A percentile compares a stretch with the other conserved stretches of the same genome.
These are phyloP conservation scores for Meloidogyne floridensis DNA, from an alignment of 1,140 invertebrate genomes.

Conservation along the genomic window DNA sequence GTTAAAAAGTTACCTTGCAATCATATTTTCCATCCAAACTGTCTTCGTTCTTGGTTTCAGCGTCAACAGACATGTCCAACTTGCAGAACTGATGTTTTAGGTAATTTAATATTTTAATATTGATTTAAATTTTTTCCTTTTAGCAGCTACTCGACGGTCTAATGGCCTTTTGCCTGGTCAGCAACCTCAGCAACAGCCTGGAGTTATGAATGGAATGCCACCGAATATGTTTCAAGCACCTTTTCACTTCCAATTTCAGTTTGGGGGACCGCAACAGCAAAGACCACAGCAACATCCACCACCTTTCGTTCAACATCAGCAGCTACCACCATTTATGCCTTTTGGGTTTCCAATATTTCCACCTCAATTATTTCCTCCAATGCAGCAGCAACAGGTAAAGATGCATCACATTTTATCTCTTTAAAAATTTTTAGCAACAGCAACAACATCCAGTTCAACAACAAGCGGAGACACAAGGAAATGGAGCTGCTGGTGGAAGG, in stretches of 20 bases:
- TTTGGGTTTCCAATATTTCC: constrained; percentile 5
- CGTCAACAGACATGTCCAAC: constrained; percentile 99
- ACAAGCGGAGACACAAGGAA: neutral
- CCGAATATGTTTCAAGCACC: constrained; percentile 11
- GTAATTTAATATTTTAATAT: constrained; percentile 58
- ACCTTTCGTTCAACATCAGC: constrained; percentile 3
- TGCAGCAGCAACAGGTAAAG: constrained; percentile 3
- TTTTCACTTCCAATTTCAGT: constrained; percentile 25
- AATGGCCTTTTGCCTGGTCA: neutral
- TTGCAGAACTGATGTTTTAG: constrained; percentile 90
- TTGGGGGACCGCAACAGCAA: constrained; percentile 22
- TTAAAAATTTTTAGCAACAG: neutral
- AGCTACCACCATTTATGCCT: constrained; percentile 69
- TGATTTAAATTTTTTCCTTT: neutral
- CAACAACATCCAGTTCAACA: neutral
- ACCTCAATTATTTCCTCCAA: neutral
- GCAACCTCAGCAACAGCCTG: constrained; percentile 17
- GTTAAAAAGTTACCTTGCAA: constrained; percentile 98
- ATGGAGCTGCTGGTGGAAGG: neutral
- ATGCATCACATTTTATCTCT: neutral
- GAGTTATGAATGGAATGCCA: constrained; percentile 21
- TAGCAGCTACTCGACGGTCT: constrained; percentile 19
- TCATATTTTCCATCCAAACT: constrained; percentile 97
- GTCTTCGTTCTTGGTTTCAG: constrained; percentile 98
- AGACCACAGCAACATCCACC: neutral